These are phyloP conservation scores for Fabriciana adippe DNA, from an alignment of 2,888 invertebrate species.

Conservation along the genomic window DNA sequence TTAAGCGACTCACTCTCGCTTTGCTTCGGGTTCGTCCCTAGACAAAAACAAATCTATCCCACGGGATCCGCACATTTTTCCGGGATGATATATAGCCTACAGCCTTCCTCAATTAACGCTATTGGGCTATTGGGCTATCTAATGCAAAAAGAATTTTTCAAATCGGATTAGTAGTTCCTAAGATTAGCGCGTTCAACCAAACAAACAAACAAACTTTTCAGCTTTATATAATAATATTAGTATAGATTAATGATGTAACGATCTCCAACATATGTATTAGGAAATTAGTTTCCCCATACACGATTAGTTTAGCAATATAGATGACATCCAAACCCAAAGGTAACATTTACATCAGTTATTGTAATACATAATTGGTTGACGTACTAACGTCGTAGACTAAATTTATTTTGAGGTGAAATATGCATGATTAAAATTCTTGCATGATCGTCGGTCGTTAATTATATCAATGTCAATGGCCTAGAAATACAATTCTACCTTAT, in stretches of 20 bases:
- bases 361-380: conserved; percentile 21
- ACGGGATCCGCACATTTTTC: too few species aligned
- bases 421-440: conserved; percentile 42
- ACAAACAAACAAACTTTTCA: too few species aligned
- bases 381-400: conserved; percentile 33
- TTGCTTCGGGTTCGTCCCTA: too few species aligned
- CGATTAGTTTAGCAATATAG: conserved; percentile 28
- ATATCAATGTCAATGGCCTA: conserved; percentile 14
- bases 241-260: conserved; percentile 28
- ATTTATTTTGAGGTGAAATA: conserved; percentile 41
- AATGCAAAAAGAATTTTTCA: too few species aligned
- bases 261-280: conserved; percentile 12
- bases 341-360: conserved; percentile 26
- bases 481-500: background rate
- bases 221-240: too few species aligned
- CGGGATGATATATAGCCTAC: too few species aligned
- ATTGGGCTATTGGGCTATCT: too few species aligned
- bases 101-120: too few species aligned
- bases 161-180: too few species aligned
- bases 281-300: conserved; percentile 7
- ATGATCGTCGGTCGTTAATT: conserved; percentile 36
- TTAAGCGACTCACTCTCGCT: too few species aligned
- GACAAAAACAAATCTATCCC: too few species aligned
- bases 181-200: too few species aligned
- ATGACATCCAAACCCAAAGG: conserved; percentile 29